These are phyloP conservation scores for Galaxias olidus DNA, from an alignment of 2,797 vertebrate species.

Conservation along the genomic window DNA sequence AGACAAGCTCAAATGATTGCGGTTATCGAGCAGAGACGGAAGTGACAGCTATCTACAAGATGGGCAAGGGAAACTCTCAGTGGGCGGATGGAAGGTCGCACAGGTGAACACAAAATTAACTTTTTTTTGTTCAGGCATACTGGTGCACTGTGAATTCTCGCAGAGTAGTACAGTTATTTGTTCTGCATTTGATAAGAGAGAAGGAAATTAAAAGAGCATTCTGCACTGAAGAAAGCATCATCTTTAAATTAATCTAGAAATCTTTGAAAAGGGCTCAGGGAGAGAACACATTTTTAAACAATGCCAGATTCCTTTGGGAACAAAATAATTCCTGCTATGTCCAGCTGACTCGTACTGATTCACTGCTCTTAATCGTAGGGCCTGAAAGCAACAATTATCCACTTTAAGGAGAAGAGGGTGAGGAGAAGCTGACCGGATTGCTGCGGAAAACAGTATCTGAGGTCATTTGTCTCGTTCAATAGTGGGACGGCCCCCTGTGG, in stretches of 20 bases:
- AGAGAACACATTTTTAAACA: slow-evolving; percentile 32
- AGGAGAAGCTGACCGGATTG: slow-evolving; percentile 23
- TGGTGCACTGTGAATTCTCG: too few relatives aligned
- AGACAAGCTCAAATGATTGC: slow-evolving; percentile 69
- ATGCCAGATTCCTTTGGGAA: slow-evolving; percentile 56
- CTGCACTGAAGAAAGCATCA: slow-evolving; percentile 22
- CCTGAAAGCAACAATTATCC: slow-evolving; percentile 53
- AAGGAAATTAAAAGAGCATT: slow-evolving; percentile 26
- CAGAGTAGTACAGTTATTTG: slow-evolving; percentile 26
- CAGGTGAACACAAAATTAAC: slow-evolving; percentile 49
- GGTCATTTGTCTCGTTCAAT: slow-evolving; percentile 39
- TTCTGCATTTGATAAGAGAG: slow-evolving; percentile 41
- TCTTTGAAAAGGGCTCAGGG: too few relatives aligned
- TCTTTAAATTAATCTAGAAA: too few relatives aligned
- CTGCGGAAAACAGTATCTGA: background rate
- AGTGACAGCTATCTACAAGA: slow-evolving; percentile 41
- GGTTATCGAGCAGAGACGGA: slow-evolving; percentile 41
- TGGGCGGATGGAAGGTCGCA: slow-evolving; percentile 28
- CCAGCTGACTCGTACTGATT: slow-evolving; percentile 39
- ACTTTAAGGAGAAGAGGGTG: slow-evolving; percentile 34
- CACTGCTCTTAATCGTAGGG: slow-evolving; percentile 32
- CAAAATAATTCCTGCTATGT: slow-evolving; percentile 46
- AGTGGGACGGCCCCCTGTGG: background rate
- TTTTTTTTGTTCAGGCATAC: slow-evolving; percentile 8
- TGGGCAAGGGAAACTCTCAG: slow-evolving; percentile 2